phyloP scores from a whole-genome alignment of 1,140 invertebrate genomes.

The Rhopalosiphum maidis region DNA sequence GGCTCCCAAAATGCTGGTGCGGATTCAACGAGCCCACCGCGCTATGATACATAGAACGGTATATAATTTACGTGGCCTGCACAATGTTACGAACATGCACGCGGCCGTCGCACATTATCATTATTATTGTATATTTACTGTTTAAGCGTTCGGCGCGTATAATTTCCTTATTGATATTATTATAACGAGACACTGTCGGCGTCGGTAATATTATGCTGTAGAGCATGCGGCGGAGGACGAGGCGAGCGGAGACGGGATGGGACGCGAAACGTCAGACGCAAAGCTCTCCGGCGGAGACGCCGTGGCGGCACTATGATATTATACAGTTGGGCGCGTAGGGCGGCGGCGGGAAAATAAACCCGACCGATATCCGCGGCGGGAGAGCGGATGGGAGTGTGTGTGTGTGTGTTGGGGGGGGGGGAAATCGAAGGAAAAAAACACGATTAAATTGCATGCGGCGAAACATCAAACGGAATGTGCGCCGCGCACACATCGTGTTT shows the following conservation, averaged over 20 bases:
- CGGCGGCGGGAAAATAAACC: neutral
- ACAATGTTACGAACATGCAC: no score
- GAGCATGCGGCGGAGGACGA: no score
- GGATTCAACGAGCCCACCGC: neutral
- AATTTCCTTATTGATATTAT: no score
- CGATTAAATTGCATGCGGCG: slow-evolving; percentile 33
- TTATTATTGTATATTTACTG: no score
- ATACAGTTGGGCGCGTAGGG: no score
- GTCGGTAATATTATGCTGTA: no score
- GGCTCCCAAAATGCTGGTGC: neutral
- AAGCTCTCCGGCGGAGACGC: slow-evolving; percentile 29
- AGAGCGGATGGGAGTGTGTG: no score
- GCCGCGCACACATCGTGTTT: slow-evolving; percentile 25
- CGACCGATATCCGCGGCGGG: neutral
- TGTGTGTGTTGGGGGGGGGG: no score
- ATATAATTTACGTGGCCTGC: neutral
- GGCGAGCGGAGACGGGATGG: no score
- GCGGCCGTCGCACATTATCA: no score
- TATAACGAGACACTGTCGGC: no score
- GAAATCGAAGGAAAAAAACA: neutral
- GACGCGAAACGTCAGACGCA: neutral
- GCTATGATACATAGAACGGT: neutral
- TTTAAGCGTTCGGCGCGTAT: no score
- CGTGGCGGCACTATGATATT: neutral
- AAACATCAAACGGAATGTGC: slow-evolving; percentile 5